Evolutionary conservation across 2,888 invertebrate genomes (phyloP).

Genomic region (Rutpela maculata): DNA sequence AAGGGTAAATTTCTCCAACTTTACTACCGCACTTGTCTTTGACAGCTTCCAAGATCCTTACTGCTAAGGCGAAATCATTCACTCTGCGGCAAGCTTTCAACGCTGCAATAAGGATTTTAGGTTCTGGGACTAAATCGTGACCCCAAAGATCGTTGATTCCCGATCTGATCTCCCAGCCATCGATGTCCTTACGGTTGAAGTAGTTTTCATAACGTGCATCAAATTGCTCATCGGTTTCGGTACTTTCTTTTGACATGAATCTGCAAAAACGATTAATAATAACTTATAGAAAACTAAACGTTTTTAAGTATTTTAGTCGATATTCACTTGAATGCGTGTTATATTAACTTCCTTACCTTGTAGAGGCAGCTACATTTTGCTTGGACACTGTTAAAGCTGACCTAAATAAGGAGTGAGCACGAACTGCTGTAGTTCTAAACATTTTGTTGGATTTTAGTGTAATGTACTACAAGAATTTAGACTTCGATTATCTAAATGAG

Average conservation of each 20-base stretch:
- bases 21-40: slow-evolving; percentile 90
- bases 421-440: slow-evolving; percentile 75
- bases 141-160: slow-evolving; percentile 92
- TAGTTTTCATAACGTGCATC: slow-evolving; percentile 87
- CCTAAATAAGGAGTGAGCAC: slow-evolving; percentile 71
- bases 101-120: slow-evolving; percentile 90
- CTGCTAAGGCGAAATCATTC: slow-evolving; percentile 94
- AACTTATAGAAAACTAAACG: neutral
- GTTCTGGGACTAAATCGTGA: slow-evolving; percentile 95
- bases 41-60: slow-evolving; percentile 94
- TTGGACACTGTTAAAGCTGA: slow-evolving; percentile 63
- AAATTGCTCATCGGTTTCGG: slow-evolving; percentile 90
- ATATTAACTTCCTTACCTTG: slow-evolving; percentile 46
- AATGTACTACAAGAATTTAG: slow-evolving; percentile 35
- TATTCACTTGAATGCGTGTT: too few species aligned
- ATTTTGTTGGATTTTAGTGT: slow-evolving; percentile 69
- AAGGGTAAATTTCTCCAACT: slow-evolving; percentile 88
- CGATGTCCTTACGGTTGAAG: slow-evolving; percentile 91
- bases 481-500: slow-evolving; percentile 16
- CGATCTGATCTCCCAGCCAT: slow-evolving; percentile 95
- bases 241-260: slow-evolving; percentile 72
- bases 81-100: slow-evolving; percentile 93
- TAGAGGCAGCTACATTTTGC: slow-evolving; percentile 58
- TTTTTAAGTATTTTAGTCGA: neutral
- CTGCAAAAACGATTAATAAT: slow-evolving; percentile 35